Conservation (phyloP, 2,888 invertebrate species). For the Chrysina gloriosa region DNA sequence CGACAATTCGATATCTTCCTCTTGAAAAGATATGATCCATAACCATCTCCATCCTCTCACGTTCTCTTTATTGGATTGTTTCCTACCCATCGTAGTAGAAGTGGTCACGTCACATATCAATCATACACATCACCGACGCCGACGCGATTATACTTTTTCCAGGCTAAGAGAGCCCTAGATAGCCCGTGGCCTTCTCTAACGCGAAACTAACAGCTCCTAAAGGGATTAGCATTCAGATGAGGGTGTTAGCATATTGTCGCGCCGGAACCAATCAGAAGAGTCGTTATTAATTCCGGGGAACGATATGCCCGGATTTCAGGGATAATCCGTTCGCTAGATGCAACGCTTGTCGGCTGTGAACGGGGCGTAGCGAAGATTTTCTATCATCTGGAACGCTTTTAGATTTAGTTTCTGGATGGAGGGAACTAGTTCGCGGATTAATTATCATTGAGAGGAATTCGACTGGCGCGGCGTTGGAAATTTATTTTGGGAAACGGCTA, state of each 20-base stretch:
- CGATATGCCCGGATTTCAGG: neutral
- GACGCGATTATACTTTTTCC: slow-evolving; percentile 23
- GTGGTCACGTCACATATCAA: slow-evolving; percentile 27
- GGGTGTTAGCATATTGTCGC: slow-evolving; percentile 53
- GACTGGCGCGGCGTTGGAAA: neutral
- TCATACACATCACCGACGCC: slow-evolving; percentile 25
- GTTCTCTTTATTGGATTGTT: neutral
- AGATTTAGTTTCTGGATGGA: neutral
- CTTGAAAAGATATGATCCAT: too few relatives aligned
- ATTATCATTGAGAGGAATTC: neutral
- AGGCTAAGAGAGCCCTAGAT: neutral
- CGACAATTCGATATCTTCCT: too few relatives aligned
- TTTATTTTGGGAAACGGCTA: neutral
- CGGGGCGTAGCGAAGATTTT: neutral
- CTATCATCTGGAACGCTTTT: neutral
- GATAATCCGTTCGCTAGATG: slow-evolving; percentile 15
- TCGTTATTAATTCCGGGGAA: slow-evolving; percentile 47
- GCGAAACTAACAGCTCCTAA: slow-evolving; percentile 41
- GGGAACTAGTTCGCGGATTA: neutral
- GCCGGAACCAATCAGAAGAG: slow-evolving; percentile 48
- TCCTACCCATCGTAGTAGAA: neutral
- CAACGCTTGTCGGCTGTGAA: neutral
- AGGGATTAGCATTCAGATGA: slow-evolving; percentile 53
- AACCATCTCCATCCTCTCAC: too few relatives aligned
- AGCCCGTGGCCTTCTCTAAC: slow-evolving; percentile 16